These are phyloP conservation scores for Yponomeuta cagnagella DNA, from an alignment of 2,888 invertebrate genomes.

Conservation along the genomic window DNA sequence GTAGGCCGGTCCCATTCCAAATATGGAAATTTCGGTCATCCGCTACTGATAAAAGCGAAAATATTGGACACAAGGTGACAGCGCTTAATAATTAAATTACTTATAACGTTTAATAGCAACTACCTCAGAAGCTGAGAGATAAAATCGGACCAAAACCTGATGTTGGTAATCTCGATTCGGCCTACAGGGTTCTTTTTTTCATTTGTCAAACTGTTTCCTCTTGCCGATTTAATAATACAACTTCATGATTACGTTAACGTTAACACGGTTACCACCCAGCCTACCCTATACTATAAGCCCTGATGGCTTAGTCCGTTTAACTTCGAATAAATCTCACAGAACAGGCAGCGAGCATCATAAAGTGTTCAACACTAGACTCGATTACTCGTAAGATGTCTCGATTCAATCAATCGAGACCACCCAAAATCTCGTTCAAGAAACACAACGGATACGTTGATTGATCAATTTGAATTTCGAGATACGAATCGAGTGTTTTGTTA, in stretches of 20 bases:
- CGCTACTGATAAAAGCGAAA: not conserved
- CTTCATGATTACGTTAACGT: too few relatives aligned
- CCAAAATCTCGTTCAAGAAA: slow-evolving; percentile 30
- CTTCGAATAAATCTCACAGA: not conserved
- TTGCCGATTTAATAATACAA: not conserved
- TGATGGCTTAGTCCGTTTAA: too few relatives aligned
- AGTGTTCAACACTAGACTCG: slow-evolving; percentile 4
- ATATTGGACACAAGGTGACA: not conserved
- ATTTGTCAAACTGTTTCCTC: slow-evolving; percentile 6
- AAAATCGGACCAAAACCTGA: slow-evolving; percentile 2
- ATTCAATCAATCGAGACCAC: slow-evolving; percentile 36
- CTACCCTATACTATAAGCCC: too few relatives aligned
- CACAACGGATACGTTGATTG: slow-evolving; percentile 26
- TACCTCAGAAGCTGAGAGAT: slow-evolving; percentile 1
- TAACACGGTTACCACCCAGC: too few relatives aligned
- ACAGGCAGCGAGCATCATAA: not conserved
- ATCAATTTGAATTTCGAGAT: slow-evolving; percentile 21
- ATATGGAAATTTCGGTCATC: not conserved
- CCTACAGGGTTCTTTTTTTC: not conserved
- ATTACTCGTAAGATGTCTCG: slow-evolving; percentile 10
- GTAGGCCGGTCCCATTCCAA: not conserved
- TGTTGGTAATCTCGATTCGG: not conserved
- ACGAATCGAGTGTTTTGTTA: slow-evolving; percentile 12
- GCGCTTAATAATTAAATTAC: not conserved
- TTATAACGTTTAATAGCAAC: not conserved